A percentile compares a stretch with the other conserved stretches of the same genome.
Evolutionary conservation across 2,797 vertebrate species (phyloP).

Genomic region (Prionace glauca): DNA sequence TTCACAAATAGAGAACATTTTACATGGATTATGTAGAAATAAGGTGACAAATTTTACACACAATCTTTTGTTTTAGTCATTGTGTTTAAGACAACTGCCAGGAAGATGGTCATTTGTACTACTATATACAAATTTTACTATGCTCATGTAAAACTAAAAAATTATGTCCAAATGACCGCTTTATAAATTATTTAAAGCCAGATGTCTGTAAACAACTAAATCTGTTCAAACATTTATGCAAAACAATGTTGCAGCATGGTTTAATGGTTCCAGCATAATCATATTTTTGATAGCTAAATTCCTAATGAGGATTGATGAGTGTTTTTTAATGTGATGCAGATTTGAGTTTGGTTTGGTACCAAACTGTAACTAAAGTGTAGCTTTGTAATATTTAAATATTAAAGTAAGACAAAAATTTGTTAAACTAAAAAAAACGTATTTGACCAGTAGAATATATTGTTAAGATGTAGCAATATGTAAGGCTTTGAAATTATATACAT

Average conservation of each 20-base stretch:
- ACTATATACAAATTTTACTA: constrained; percentile 15
- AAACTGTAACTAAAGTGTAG: neutral
- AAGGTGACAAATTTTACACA: neutral
- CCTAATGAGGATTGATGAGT: constrained; percentile 11
- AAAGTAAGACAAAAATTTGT: constrained; percentile 23
- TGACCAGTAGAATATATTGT: constrained; percentile 34
- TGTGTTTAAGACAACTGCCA: constrained; percentile 6
- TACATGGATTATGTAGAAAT: constrained; percentile 32
- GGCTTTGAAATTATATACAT: constrained; percentile 9
- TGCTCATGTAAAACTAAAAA: constrained; percentile 32
- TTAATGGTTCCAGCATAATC: constrained; percentile 19
- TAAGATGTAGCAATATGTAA: constrained; percentile 26
- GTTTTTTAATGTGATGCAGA: constrained; percentile 32
- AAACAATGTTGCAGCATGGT: neutral
- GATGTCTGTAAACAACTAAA: neutral
- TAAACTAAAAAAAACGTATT: neutral
- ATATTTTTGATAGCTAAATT: constrained; percentile 36
- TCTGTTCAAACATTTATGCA: constrained; percentile 17
- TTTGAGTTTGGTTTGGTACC: constrained; percentile 35
- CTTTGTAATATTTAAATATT: constrained; percentile 23
- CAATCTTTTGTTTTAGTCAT: constrained; percentile 5
- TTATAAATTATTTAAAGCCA: constrained; percentile 18
- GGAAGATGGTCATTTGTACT: constrained; percentile 21
- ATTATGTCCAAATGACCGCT: constrained; percentile 23
- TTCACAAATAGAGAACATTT: neutral